Percentiles rank a stretch among this genome's conserved stretches.
Evolutionary conservation across 2,797 vertebrate species (phyloP).

Genomic region (Buceros bicornis): DNA sequence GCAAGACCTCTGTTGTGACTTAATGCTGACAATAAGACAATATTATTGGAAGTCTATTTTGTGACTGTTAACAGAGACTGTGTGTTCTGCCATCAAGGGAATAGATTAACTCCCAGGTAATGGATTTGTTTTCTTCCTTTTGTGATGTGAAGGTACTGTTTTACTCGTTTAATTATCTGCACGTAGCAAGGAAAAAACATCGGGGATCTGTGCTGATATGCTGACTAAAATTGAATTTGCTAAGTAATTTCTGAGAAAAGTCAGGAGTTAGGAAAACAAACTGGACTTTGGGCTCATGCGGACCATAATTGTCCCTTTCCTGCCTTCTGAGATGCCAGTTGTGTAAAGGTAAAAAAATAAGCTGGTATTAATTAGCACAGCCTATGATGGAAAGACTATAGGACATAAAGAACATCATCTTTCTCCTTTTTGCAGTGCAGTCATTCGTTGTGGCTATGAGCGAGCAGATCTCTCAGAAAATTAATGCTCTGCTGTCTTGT

Average conservation of each 20-base stretch:
- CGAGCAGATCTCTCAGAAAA: not conserved
- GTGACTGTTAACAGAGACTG: not conserved
- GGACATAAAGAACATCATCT: not conserved
- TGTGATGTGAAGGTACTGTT: not conserved
- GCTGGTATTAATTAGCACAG: not conserved
- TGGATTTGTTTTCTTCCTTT: not conserved
- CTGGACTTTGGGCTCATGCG: not conserved
- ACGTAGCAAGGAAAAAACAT: not conserved
- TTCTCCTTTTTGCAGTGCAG: not conserved
- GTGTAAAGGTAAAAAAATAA: not conserved
- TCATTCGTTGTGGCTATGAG: not conserved
- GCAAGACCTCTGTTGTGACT: not conserved
- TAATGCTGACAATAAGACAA: not conserved
- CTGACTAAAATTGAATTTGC: not conserved
- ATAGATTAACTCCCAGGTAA: not conserved
- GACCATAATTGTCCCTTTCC: not conserved
- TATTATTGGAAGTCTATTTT: not conserved
- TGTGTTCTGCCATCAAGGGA: not conserved
- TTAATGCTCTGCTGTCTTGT: not conserved
- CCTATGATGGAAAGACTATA: not conserved
- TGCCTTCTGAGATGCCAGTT: not conserved
- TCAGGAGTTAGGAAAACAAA: not conserved
- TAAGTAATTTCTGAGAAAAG: not conserved
- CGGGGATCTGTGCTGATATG: not conserved
- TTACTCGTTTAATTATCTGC: not conserved